These are phyloP conservation scores for Eulemur rubriventer DNA, from an alignment of 2,797 vertebrate species.

Conservation along the genomic window DNA sequence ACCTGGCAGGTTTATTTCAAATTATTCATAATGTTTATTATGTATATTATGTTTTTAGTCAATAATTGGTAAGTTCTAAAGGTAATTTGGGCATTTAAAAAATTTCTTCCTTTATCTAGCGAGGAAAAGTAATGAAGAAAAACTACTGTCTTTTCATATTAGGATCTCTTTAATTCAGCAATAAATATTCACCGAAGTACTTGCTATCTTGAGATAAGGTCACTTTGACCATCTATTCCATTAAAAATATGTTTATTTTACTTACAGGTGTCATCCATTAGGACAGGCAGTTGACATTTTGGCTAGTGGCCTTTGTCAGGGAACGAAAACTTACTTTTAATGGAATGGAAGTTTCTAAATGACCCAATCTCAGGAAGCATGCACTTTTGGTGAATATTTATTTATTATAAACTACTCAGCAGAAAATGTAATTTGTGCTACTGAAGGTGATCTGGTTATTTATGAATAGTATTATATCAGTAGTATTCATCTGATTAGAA, in stretches of 20 bases:
- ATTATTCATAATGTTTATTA: conserved; percentile 48
- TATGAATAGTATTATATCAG: conserved; percentile 61
- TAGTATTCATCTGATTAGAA: conserved; percentile 52
- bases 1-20: conserved; percentile 19
- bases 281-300: conserved; percentile 63
- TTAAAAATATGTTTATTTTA: conserved; percentile 81
- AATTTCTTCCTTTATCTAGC: conserved; percentile 23
- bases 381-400: conserved; percentile 67
- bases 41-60: conserved; percentile 20
- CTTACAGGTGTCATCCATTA: conserved; percentile 69
- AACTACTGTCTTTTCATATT: conserved; percentile 63
- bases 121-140: conserved; percentile 66
- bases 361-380: conserved; percentile 50
- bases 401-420: conserved; percentile 70
- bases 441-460: conserved; percentile 68
- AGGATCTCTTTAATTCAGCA: conserved; percentile 61
- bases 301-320: conserved; percentile 70
- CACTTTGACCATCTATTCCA: conserved; percentile 71
- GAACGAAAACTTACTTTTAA: conserved; percentile 74
- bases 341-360: conserved; percentile 70
- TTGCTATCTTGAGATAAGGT: conserved; percentile 60
- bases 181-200: conserved; percentile 72
- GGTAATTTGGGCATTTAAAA: conserved; percentile 61
- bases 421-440: conserved; percentile 64
- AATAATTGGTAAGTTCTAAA: conserved; percentile 57